A percentile compares a stretch with the other conserved stretches of the same genome.
phyloP scores from a whole-genome alignment of 2,113 vertebrate genomes.

The Carassius auratus region DNA sequence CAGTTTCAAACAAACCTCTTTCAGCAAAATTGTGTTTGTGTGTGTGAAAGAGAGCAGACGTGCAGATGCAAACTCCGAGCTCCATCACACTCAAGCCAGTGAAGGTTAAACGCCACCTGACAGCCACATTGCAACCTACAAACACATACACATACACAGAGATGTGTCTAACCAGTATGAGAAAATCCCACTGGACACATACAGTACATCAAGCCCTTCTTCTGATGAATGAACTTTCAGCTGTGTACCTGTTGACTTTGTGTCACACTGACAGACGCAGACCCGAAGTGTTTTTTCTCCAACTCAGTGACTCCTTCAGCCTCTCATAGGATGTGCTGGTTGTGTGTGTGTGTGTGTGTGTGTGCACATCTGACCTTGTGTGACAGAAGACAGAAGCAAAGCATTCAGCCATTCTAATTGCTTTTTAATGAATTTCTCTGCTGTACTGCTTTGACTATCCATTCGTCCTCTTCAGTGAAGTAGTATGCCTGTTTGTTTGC shows the following conservation, averaged over 20 bases:
- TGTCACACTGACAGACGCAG: constrained; percentile 4
- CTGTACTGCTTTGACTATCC: constrained; percentile 70
- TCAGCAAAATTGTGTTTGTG: constrained; percentile 32
- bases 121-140: constrained; percentile 46
- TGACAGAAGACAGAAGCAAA: constrained; percentile 57
- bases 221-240: background rate
- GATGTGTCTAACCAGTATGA: background rate
- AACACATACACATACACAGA: background rate
- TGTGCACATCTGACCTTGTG: constrained; percentile 43
- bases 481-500: constrained; percentile 56
- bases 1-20: constrained; percentile 34
- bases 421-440: constrained; percentile 69
- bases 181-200: background rate
- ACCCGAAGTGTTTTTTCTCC: constrained; percentile 10
- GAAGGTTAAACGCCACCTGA: constrained; percentile 65
- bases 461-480: constrained; percentile 66
- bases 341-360: background rate
- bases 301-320: background rate
- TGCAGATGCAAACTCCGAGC: constrained; percentile 63
- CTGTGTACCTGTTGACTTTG: background rate
- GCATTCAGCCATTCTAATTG: constrained; percentile 67
- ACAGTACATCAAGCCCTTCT: background rate
- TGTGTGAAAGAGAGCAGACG: constrained; percentile 50
- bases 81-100: constrained; percentile 53
- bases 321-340: background rate